Base-by-base conservation (phyloP, 2,888 invertebrate genomes). In the Acholoe squamosa region DNA sequence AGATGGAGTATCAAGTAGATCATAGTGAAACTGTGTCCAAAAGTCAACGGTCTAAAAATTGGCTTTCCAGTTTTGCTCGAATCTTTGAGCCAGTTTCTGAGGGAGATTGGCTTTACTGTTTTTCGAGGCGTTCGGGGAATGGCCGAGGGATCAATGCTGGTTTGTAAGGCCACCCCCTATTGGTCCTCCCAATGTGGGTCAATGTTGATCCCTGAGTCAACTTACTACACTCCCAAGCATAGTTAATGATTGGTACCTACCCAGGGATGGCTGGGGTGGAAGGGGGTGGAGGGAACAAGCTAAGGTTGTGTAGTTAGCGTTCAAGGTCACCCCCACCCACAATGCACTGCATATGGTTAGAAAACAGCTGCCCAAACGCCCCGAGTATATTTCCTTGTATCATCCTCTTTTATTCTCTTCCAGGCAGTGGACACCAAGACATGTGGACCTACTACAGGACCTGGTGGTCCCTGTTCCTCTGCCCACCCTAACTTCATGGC, bases 361-460 rank as follows among this genome's bases (percentile, higher is more conserved):
- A 54, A 10, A 19, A 14, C 12, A 19, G 54, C 54, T 54, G 54
- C 54, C 54, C 54, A 10, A 14, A 19, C 12, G 10, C 10, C 19
- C 19, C 12, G 12, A 10, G 19, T 54, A 19, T 54, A 10, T 19
- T 54, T 19, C 54, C 19, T 19, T 54, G 19, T 19, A 54, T 54
- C 10, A 54, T 19, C 12, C 12, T 54, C 19, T 54, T 54, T 54
- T 54, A 54, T 19, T 10, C 19, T 54, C 12, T 61, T 61, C 1
- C 61, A 61, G 56, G 86, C 86, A 25, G 54, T 16, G 56, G 86
- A 86, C 56, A 86, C 86, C 52, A 52, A 54, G 86, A 86, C 86
- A 7, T 86, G 86, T 52, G 86, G 28, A 0, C 86, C 56, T 25
- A 28, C 28, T 0, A 1, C 77, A 33, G 77, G 16, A 10, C 3